Evolutionary conservation across 2,113 vertebrate species (phyloP).

Genomic region (Hippoglossus stenolepis): DNA sequence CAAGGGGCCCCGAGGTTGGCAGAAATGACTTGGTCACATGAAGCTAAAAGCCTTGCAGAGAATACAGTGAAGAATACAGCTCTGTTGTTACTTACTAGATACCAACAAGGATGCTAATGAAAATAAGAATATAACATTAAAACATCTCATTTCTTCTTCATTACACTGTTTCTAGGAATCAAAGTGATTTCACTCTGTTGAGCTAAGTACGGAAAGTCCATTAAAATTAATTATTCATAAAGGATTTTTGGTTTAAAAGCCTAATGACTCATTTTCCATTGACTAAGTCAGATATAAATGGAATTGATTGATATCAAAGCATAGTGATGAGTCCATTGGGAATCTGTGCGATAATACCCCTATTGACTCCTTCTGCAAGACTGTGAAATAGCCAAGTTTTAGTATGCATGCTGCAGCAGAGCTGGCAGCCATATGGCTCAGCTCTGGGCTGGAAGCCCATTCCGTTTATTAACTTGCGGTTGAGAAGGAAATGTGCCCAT

Average conservation of each 20-base stretch:
- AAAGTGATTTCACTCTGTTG: neutral
- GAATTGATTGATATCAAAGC: neutral
- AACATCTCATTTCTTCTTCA: neutral
- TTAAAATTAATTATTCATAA: constrained; percentile 7
- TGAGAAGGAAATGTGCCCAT: constrained; percentile 44
- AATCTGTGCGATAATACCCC: constrained; percentile 15
- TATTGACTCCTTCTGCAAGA: constrained; percentile 36
- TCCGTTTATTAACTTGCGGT: constrained; percentile 67
- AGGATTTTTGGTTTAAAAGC: neutral
- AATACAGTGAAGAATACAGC: neutral
- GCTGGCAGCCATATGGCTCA: constrained; percentile 35
- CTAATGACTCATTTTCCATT: neutral
- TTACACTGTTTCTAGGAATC: neutral
- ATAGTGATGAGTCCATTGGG: constrained; percentile 1
- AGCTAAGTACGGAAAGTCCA: neutral
- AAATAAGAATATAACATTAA: neutral
- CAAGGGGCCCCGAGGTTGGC: neutral
- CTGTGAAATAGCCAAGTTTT: constrained; percentile 22
- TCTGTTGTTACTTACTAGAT: too few species aligned
- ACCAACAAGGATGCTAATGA: neutral
- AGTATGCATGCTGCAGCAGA: constrained; percentile 46
- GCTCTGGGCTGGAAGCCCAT: constrained; percentile 57
- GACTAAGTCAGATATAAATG: neutral
- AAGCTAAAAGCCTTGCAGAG: neutral
- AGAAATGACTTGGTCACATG: neutral